A percentile compares a stretch with the other conserved stretches of the same genome.
Conservation (phyloP, 2,113 vertebrate species). For the Ceyx margarethae region DNA sequence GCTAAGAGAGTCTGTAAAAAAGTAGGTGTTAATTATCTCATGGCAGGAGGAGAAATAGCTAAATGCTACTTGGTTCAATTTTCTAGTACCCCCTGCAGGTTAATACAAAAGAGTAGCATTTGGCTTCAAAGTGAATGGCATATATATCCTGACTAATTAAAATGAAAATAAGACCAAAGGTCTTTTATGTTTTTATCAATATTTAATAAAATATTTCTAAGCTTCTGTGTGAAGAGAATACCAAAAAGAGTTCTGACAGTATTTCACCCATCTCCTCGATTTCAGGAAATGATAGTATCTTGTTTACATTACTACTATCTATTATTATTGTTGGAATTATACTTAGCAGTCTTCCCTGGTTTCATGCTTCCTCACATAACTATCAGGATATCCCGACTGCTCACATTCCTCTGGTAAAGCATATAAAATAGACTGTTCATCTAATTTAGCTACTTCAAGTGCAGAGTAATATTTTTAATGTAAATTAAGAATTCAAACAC, state of each 20-base stretch:
- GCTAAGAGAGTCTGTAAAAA: neutral
- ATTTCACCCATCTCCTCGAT: neutral
- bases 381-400: neutral
- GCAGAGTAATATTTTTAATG: neutral
- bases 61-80: slow-evolving; percentile 48
- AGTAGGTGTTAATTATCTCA: slow-evolving; percentile 33
- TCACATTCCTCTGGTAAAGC: neutral
- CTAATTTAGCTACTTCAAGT: neutral
- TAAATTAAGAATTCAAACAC: neutral
- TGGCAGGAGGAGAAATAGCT: slow-evolving; percentile 19
- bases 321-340: neutral
- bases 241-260: neutral
- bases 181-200: slow-evolving; percentile 62
- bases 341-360: neutral
- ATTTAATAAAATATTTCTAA: slow-evolving; percentile 64
- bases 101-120: slow-evolving; percentile 50
- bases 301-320: neutral
- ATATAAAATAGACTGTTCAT: neutral
- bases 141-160: slow-evolving; percentile 53
- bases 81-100: slow-evolving; percentile 56
- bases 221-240: slow-evolving; percentile 39
- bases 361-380: neutral
- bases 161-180: slow-evolving; percentile 60
- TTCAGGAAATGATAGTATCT: slow-evolving; percentile 12
- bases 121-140: slow-evolving; percentile 65